A percentile compares a stretch with the other conserved stretches of the same genome.
Evolutionary conservation across 2,797 vertebrate genomes (phyloP).

Genomic region (Sebastes wilsoni): DNA sequence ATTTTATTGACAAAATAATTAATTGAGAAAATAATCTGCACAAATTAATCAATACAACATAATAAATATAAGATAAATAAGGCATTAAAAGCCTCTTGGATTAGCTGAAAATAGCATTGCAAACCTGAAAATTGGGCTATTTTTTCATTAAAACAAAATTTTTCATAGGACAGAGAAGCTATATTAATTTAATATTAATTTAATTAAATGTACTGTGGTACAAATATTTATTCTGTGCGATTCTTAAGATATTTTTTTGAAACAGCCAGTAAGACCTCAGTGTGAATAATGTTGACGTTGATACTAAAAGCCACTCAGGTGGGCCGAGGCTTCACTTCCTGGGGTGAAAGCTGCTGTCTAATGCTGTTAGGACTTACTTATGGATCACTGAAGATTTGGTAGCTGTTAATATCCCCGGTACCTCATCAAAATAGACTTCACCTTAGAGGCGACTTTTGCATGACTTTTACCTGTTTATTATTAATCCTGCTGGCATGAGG

Average conservation of each 20-base stretch:
- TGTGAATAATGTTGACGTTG: constrained; percentile 33
- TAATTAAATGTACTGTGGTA: not conserved
- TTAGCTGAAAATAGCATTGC: not conserved
- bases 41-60: not conserved
- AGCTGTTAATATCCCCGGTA: constrained; percentile 57
- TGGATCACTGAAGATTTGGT: constrained; percentile 59
- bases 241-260: not conserved
- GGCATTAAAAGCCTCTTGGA: not conserved
- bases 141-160: not conserved
- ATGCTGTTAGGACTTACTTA: constrained; percentile 57
- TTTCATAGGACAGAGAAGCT: not conserved
- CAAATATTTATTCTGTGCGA: not conserved
- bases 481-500: not conserved
- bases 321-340: constrained; percentile 35
- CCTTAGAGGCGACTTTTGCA: constrained; percentile 6
- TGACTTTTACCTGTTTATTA: constrained; percentile 38
- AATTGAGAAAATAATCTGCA: not conserved
- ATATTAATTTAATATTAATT: not conserved
- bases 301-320: constrained; percentile 53
- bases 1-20: not conserved
- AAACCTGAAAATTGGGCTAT: not conserved
- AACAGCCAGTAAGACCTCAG: not conserved
- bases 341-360: constrained; percentile 51
- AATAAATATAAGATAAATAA: not conserved
- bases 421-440: constrained; percentile 60